Conservation (phyloP, 2,113 vertebrate species). For the Lutjanus erythropterus region DNA sequence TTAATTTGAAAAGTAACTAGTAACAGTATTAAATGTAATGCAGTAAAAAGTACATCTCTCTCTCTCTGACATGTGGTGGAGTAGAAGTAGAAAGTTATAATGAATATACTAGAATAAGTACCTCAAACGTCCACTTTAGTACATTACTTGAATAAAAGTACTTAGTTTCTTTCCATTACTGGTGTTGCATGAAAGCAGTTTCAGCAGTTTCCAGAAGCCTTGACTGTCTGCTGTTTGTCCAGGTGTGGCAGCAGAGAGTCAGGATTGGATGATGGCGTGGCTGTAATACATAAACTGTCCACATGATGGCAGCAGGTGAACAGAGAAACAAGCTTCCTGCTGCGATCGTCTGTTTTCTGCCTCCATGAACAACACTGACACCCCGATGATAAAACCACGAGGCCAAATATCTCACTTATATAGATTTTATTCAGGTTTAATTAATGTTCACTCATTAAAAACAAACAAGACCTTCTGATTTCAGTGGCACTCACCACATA, state of each 20-base stretch:
- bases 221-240: neutral
- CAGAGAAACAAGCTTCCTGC: neutral
- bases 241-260: slow-evolving; percentile 34
- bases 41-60: neutral
- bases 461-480: neutral
- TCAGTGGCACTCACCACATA: neutral
- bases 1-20: neutral
- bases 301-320: slow-evolving; percentile 69
- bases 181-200: neutral
- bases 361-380: no score
- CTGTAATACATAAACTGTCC: slow-evolving; percentile 53
- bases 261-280: neutral
- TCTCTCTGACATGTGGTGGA: neutral
- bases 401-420: neutral
- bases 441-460: neutral
- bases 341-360: neutral
- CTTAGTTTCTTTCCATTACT: no score
- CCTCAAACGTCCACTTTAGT: neutral
- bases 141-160: neutral
- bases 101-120: neutral
- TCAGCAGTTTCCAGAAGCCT: neutral
- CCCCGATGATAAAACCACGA: neutral
- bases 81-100: neutral
- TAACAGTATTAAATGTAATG: neutral
- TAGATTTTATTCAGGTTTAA: neutral